Evolutionary conservation across 2,888 invertebrate genomes (phyloP).

Genomic region (Gonocerus acuteangulatus): DNA sequence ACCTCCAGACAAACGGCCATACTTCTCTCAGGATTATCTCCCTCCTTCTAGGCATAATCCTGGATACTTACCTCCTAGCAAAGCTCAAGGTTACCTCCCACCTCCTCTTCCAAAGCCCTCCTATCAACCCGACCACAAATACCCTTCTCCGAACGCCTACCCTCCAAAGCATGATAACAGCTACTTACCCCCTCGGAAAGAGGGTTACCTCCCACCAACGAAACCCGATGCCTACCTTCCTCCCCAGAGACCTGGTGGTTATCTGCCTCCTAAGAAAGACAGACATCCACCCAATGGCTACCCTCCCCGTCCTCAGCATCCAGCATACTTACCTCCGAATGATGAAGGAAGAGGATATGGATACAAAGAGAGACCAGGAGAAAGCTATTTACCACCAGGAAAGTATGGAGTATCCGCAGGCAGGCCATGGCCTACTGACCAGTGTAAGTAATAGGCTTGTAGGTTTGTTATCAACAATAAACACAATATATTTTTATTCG

Average conservation of each 20-base stretch:
- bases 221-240: conserved; percentile 15
- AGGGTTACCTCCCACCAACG: conserved; percentile 23
- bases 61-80: conserved; percentile 12
- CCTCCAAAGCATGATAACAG: conserved; percentile 5
- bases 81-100: conserved; percentile 24
- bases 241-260: not conserved
- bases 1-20: conserved; percentile 9
- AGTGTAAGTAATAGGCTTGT: conserved; percentile 31
- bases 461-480: too few relatives aligned
- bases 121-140: conserved; percentile 3
- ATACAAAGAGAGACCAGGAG: conserved; percentile 10
- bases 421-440: conserved; percentile 29
- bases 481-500: too few relatives aligned
- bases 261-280: conserved; percentile 11
- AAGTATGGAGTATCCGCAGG: conserved; percentile 29
- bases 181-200: conserved; percentile 19
- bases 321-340: conserved; percentile 19
- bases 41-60: not conserved
- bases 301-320: conserved; percentile 17
- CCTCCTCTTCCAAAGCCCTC: conserved; percentile 25
- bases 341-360: not conserved
- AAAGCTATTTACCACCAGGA: conserved; percentile 26
- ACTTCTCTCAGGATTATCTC: not conserved
- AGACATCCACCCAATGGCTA: not conserved
- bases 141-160: conserved; percentile 3